phyloP scores from a whole-genome alignment of 2,797 vertebrate genomes.

The Sciurus vulgaris region DNA sequence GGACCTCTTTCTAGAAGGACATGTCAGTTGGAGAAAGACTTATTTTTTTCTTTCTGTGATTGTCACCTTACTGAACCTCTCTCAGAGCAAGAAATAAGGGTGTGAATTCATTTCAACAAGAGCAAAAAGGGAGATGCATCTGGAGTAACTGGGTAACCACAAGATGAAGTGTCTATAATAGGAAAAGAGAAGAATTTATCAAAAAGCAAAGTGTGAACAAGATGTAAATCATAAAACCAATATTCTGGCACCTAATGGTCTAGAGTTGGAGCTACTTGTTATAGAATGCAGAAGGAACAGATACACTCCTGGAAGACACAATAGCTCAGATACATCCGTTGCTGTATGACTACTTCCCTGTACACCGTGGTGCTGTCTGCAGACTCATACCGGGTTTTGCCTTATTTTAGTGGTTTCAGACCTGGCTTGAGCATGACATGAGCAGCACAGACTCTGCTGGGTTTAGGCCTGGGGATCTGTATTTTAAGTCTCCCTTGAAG shows the following conservation, averaged over 20 bases:
- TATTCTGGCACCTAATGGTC: neutral
- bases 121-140: neutral
- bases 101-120: neutral
- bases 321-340: rapidly evolving
- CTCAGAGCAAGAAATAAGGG: neutral
- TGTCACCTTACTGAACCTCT: neutral
- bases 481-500: neutral
- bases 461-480: neutral
- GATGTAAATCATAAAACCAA: neutral
- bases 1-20: neutral
- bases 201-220: neutral
- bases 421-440: neutral
- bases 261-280: neutral
- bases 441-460: neutral
- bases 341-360: neutral
- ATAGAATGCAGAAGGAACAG: neutral
- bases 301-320: neutral
- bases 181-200: neutral
- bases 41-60: neutral
- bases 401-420: neutral
- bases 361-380: rapidly evolving
- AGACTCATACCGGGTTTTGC: too few species aligned
- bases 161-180: neutral
- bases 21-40: neutral
- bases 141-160: neutral